phyloP scores from a whole-genome alignment of 2,888 invertebrate genomes.

The Embidobia sp. region DNA sequence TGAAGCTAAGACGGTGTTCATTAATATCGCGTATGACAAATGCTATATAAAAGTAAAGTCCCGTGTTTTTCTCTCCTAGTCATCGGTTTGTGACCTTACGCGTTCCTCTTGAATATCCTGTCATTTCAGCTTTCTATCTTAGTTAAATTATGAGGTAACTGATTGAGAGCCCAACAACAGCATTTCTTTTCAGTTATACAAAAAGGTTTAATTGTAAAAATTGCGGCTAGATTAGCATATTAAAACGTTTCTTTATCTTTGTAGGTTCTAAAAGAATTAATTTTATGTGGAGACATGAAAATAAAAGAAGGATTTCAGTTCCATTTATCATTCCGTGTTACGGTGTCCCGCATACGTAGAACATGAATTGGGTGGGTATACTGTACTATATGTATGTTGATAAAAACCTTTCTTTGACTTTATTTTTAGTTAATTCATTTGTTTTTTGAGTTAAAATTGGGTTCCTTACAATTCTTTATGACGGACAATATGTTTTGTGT shows the following conservation, averaged over 20 bases:
- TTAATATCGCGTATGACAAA: slow-evolving; percentile 43
- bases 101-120: slow-evolving; percentile 28
- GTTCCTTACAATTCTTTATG: too few species aligned
- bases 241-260: slow-evolving; percentile 37
- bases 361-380: neutral
- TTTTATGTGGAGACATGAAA: slow-evolving; percentile 15
- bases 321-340: slow-evolving; percentile 34
- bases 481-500: too few species aligned
- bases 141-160: slow-evolving; percentile 50
- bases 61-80: slow-evolving; percentile 12
- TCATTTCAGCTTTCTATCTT: slow-evolving; percentile 49
- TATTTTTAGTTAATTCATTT: too few species aligned
- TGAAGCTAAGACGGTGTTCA: slow-evolving; percentile 7
- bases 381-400: too few species aligned
- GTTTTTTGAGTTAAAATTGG: too few species aligned
- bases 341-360: neutral
- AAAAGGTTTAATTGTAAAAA: slow-evolving; percentile 47
- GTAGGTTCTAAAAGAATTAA: slow-evolving; percentile 23
- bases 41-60: slow-evolving; percentile 36
- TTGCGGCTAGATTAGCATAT: slow-evolving; percentile 37
- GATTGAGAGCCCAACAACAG: slow-evolving; percentile 37
- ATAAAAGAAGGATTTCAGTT: slow-evolving; percentile 15
- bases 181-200: slow-evolving; percentile 26
- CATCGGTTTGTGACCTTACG: slow-evolving; percentile 37
- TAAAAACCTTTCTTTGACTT: too few species aligned